Percentiles rank a stretch among this genome's conserved stretches.
Evolutionary conservation across 2,113 vertebrate genomes (phyloP).

Genomic region (Ameiurus melas): DNA sequence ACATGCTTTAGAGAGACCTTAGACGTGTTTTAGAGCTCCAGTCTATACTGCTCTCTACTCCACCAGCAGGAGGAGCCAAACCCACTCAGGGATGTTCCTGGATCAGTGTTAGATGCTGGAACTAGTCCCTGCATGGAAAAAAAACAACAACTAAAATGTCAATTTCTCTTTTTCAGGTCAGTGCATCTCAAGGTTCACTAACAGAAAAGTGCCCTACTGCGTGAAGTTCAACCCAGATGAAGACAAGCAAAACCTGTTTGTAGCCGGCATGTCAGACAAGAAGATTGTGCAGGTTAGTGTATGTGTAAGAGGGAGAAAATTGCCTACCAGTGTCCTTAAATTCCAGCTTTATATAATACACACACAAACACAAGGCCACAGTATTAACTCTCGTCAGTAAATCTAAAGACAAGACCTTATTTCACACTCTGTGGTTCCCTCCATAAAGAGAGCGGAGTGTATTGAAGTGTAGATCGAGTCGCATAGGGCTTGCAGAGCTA

Average conservation of each 20-base stretch:
- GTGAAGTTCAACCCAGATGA: conserved; percentile 99
- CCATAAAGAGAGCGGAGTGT: background rate
- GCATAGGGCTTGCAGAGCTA: background rate
- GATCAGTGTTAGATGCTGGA: background rate
- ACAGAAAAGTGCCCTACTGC: conserved; percentile 96
- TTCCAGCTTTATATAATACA: background rate
- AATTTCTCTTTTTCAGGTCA: conserved; percentile 75
- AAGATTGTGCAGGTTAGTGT: conserved; percentile 94
- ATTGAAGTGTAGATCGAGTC: background rate
- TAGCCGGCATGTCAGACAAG: conserved; percentile 98
- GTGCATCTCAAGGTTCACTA: conserved; percentile 94
- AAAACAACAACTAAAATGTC: background rate
- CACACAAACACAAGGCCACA: background rate
- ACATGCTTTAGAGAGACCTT: background rate
- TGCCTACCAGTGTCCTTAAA: background rate
- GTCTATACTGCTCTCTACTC: background rate
- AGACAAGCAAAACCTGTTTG: conserved; percentile 95
- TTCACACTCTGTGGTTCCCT: conserved; percentile 47
- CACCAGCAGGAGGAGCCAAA: conserved; percentile 33
- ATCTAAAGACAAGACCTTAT: conserved; percentile 33
- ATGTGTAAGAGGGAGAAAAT: background rate
- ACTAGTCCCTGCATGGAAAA: background rate
- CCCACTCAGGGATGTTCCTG: background rate
- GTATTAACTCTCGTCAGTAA: background rate
- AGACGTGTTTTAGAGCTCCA: background rate